Evolutionary conservation across 1,140 invertebrate species (phyloP).

Genomic region (Bombus ignitus): DNA sequence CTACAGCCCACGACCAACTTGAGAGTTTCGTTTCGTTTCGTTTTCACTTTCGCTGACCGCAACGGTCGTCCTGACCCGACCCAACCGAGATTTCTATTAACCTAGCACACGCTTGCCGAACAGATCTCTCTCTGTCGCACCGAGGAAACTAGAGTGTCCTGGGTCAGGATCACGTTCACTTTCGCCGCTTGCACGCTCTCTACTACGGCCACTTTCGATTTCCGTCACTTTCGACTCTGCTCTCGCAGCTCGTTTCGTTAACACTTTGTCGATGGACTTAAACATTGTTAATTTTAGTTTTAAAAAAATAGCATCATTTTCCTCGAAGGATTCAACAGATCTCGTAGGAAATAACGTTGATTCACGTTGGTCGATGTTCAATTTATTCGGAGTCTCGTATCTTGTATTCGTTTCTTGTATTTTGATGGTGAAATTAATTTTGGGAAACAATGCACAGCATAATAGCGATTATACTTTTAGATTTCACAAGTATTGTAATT

Average conservation of each 20-base stretch:
- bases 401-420: background rate
- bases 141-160: conserved; percentile 54
- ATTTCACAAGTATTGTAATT: background rate
- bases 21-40: conserved; percentile 50
- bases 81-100: conserved; percentile 63
- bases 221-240: conserved; percentile 11
- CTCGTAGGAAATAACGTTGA: background rate
- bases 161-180: conserved; percentile 60
- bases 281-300: too few relatives aligned
- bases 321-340: too few relatives aligned
- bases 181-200: conserved; percentile 24
- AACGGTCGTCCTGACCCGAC: conserved; percentile 56
- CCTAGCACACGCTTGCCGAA: conserved; percentile 15
- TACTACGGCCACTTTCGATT: conserved; percentile 39
- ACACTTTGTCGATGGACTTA: too few relatives aligned
- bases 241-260: too few relatives aligned
- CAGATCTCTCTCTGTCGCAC: conserved; percentile 40
- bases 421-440: background rate
- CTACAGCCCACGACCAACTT: conserved; percentile 21
- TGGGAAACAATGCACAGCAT: background rate
- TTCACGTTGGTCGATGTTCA: too few relatives aligned
- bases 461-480: background rate
- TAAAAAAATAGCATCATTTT: too few relatives aligned
- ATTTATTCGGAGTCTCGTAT: too few relatives aligned
- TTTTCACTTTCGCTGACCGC: conserved; percentile 57